Conservation (phyloP, 2,888 invertebrate genomes). For the Psylliodes chrysocephalus region DNA sequence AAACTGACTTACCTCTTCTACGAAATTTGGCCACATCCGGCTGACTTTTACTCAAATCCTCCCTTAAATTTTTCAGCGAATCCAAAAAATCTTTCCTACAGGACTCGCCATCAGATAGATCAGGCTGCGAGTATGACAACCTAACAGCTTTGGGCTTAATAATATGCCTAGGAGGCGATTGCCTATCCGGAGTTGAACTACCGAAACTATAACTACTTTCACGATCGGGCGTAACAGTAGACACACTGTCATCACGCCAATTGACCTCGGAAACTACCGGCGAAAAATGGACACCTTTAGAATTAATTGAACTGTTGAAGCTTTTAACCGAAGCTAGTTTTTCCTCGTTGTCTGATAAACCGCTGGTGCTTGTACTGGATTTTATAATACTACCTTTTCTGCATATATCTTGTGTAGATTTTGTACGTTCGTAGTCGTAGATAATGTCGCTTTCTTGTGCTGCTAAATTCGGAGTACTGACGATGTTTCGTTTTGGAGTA, state of each 20-base stretch:
- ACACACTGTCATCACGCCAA: constrained; percentile 74
- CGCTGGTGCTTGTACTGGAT: constrained; percentile 60
- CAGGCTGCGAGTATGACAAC: constrained; percentile 58
- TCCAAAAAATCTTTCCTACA: constrained; percentile 48
- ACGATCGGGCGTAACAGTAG: constrained; percentile 55
- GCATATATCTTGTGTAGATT: constrained; percentile 72
- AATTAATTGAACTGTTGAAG: constrained; percentile 52
- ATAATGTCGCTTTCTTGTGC: constrained; percentile 45
- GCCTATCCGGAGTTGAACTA: constrained; percentile 57
- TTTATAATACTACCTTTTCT: constrained; percentile 65
- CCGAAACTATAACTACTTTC: constrained; percentile 59
- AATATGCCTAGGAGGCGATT: constrained; percentile 43
- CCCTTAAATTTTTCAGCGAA: constrained; percentile 45
- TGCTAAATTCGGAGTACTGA: constrained; percentile 46
- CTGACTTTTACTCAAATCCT: constrained; percentile 53
- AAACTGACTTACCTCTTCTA: constrained; percentile 51
- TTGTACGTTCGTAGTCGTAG: constrained; percentile 53
- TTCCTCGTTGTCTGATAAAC: constrained; percentile 59
- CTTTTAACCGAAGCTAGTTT: constrained; percentile 55
- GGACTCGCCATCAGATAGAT: constrained; percentile 51
- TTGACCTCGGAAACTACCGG: constrained; percentile 83
- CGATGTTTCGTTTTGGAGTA: constrained; percentile 33
- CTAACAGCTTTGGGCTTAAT: constrained; percentile 48
- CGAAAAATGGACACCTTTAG: constrained; percentile 78
- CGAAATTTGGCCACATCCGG: constrained; percentile 48